A percentile compares a stretch with the other conserved stretches of the same genome.
These are phyloP conservation scores for Platerodrilus igneus DNA, from an alignment of 2,888 invertebrate genomes.

Conservation along the genomic window DNA sequence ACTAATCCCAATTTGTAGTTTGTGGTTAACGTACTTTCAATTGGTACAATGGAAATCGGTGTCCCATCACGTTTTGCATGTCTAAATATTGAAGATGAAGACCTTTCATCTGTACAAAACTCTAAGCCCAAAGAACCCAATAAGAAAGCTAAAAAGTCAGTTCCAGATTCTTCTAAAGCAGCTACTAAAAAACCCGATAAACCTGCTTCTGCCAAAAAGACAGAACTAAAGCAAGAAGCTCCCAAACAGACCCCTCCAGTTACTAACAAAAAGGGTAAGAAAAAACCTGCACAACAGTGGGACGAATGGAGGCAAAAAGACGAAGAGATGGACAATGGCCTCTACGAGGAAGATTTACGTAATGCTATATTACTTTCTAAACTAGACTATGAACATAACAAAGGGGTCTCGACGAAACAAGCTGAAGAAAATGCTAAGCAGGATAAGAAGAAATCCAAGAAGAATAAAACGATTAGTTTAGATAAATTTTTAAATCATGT, in stretches of 20 bases:
- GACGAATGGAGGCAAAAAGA: conserved; percentile 71
- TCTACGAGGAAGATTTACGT: conserved; percentile 55
- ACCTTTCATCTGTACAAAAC: conserved; percentile 51
- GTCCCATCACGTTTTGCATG: conserved; percentile 71
- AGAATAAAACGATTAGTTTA: conserved; percentile 69
- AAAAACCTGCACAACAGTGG: conserved; percentile 59
- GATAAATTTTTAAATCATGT: conserved; percentile 61
- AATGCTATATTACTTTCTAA: conserved; percentile 72
- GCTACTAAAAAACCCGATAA: conserved; percentile 17
- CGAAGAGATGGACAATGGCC: conserved; percentile 60
- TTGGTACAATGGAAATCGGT: conserved; percentile 64
- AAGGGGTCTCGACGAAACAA: conserved; percentile 39
- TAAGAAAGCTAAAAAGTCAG: conserved; percentile 32
- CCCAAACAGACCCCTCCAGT: too few species aligned
- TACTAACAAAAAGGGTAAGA: conserved; percentile 41
- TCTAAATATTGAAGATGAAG: conserved; percentile 70
- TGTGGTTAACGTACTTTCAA: too few species aligned
- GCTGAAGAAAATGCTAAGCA: conserved; percentile 50
- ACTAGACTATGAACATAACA: conserved; percentile 65
- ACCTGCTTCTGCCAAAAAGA: conserved; percentile 11
- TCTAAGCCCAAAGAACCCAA: conserved; percentile 36
- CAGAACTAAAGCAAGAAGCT: too few species aligned
- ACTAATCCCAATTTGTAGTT: too few species aligned
- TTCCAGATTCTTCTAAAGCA: conserved; percentile 11
- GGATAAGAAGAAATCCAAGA: conserved; percentile 55